Conservation (phyloP, 2,888 invertebrate genomes). For the Apamea monoglypha region DNA sequence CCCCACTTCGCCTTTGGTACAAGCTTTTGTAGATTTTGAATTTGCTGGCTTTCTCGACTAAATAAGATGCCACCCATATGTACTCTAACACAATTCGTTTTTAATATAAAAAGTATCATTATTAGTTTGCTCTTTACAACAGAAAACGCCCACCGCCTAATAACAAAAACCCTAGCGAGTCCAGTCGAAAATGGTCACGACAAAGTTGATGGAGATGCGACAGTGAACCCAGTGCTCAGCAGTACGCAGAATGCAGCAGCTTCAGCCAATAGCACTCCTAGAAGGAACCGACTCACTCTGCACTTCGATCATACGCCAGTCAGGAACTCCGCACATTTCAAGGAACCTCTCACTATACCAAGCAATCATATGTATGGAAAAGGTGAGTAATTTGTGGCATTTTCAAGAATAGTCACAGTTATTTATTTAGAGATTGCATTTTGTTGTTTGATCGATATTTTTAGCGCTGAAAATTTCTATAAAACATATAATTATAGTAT, state of each 20-base stretch:
- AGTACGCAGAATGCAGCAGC: constrained; percentile 77
- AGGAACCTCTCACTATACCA: constrained; percentile 91
- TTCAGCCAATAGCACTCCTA: constrained; percentile 88
- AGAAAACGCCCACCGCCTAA: constrained; percentile 95
- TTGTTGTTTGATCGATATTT: too few species aligned
- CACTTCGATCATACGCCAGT: constrained; percentile 93
- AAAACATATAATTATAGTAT: too few species aligned
- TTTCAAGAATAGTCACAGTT: too few species aligned
- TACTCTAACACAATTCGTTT: neutral
- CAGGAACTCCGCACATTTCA: constrained; percentile 93
- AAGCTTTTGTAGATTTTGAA: neutral
- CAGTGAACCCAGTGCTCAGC: constrained; percentile 68
- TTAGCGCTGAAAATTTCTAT: too few species aligned
- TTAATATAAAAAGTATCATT: neutral
- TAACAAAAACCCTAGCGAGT: constrained; percentile 83
- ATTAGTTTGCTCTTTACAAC: neutral
- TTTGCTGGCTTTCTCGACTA: neutral
- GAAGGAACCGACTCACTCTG: constrained; percentile 92
- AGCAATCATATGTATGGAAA: constrained; percentile 81
- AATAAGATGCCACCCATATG: neutral
- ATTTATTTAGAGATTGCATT: too few species aligned
- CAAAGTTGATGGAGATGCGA: constrained; percentile 81
- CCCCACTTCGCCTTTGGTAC: neutral
- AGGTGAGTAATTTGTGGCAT: constrained; percentile 71
- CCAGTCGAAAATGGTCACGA: constrained; percentile 84